Evolutionary conservation across 2,797 vertebrate species (phyloP), one percentile per base, ranked within the genome.

Genomic region (Sandelia bainsii): DNA sequence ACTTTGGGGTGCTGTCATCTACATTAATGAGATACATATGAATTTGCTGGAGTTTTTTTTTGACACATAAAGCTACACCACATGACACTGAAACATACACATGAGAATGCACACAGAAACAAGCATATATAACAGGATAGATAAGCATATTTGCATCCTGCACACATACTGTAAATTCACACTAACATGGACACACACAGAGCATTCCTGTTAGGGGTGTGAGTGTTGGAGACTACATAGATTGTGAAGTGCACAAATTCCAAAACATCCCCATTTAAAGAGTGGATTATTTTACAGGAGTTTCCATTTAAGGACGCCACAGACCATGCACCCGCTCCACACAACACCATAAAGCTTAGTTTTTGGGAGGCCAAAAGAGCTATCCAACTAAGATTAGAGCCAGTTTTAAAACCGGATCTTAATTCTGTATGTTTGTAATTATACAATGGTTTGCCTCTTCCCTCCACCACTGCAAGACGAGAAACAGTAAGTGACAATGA

Each of bases 11-110:
- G 91, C 80, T 86, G 87, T 91, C 83, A 86, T 87, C 80, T 68
- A 63, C 67, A 90, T 86, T 88, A 92, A 93, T 90, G 81, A 81
- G 76, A 90, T 65, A 75, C 91, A 90, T 60, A 79, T 91, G 86
- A 87, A 77, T 68, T 52, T 69, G 22, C 34, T 19, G 67, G 70
- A 73, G 50, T 64, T 51, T 70, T 72, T 70, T 72, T 82, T 56
- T 86, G 49, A 73, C 73, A 79, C 65, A 77, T 57, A 56, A 60
- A 50, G 72, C 81, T 69, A 51, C 49, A 9, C 6, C 42, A 25
- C 7, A 6, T 17, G 19, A 50, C 52, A 63, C 17, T 44, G 1
- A 61, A 3, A 66, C 29, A 50, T 45, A 54, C 42, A 71, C 37
- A 52, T 0, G 4, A n/a, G n/a, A 29, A 50, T 8, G 29, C 20